Evolutionary conservation across 2,113 vertebrate genomes (phyloP), one percentile per base, ranked within the genome.

Genomic region (Nothocercus julius): DNA sequence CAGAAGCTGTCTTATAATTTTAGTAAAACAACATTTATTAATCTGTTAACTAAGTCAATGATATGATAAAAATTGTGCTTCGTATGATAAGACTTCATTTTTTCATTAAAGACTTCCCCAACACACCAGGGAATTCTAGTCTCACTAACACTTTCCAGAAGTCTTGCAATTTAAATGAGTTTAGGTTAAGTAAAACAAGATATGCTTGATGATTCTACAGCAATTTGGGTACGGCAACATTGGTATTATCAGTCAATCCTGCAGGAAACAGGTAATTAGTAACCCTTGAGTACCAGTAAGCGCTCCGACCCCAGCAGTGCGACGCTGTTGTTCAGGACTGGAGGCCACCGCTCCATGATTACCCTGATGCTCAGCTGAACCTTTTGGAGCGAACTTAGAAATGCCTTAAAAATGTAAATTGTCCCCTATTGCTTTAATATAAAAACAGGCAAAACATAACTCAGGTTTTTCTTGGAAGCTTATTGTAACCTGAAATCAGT

Each of bases 71-170:
- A 93, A 89, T 90, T 76, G 64, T 54, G 22, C 44, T 82, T 91
- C 88, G 95, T 85, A 12, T 85, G 93, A 56, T 83, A 95, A 95
- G 79, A 40, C 69, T 95, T 95, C 72, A 36, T 77, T 89, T 89
- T 82, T 82, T 63, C 66, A 86, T 88, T 84, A 63, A 86, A 85
- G 45, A 32, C 58, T 92, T 59, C 77, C 34, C 13, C 4, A 22
- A 30, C 81, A 34, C 81, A 69, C 68, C 53, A 61, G 90, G 86
- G 86, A 96, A 92, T 83, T 93, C 9, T 30, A 40, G 82, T 63
- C 68, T 83, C 69, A 6, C 68, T 18, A 42, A 81, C 59, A 7
- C 58, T 88, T 80, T 88, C 67, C 74, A 72, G 64, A 68, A 96
- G 78, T 79, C 74, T 87, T 59, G 64, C 2, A n/a, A 61, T 94